Evolutionary conservation across 1,140 invertebrate genomes (phyloP).

Genomic region (Tetragnatha versicolor): DNA sequence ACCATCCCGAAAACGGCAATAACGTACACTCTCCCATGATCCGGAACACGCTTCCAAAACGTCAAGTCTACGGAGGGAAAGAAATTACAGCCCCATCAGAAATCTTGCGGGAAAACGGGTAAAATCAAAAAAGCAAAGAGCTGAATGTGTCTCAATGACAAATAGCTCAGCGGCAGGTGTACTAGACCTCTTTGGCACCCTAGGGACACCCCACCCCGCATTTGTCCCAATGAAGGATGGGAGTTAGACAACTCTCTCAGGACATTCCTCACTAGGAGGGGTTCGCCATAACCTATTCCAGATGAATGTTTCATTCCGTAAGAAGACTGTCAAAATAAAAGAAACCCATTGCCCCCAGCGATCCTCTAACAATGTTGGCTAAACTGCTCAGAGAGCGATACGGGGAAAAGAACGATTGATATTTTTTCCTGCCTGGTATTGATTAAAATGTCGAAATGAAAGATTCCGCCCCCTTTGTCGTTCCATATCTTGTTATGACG

Average conservation of each 20-base stretch:
- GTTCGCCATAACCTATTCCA: constrained; percentile 9
- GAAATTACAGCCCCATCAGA: too few relatives aligned
- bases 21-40: too few relatives aligned
- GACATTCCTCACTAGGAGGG: neutral
- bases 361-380: constrained; percentile 22
- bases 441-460: constrained; percentile 40
- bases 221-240: constrained; percentile 20
- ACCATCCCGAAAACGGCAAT: too few relatives aligned
- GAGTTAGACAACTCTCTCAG: constrained; percentile 20
- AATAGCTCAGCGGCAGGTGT: constrained; percentile 22
- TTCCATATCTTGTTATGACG: constrained; percentile 23
- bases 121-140: constrained; percentile 19
- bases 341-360: constrained; percentile 3
- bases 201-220: constrained; percentile 19
- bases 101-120: constrained; percentile 15
- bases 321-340: constrained; percentile 33
- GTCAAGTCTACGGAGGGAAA: too few relatives aligned
- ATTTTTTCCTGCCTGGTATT: constrained; percentile 14
- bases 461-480: constrained; percentile 2
- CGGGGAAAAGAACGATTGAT: neutral
- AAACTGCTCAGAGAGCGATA: constrained; percentile 19
- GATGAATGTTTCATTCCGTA: constrained; percentile 26
- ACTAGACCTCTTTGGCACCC: constrained; percentile 1
- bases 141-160: constrained; percentile 9
- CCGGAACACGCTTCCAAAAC: too few relatives aligned